Conservation (phyloP, 2,113 vertebrate genomes). For the Machaerirhynchus nigripectus region DNA sequence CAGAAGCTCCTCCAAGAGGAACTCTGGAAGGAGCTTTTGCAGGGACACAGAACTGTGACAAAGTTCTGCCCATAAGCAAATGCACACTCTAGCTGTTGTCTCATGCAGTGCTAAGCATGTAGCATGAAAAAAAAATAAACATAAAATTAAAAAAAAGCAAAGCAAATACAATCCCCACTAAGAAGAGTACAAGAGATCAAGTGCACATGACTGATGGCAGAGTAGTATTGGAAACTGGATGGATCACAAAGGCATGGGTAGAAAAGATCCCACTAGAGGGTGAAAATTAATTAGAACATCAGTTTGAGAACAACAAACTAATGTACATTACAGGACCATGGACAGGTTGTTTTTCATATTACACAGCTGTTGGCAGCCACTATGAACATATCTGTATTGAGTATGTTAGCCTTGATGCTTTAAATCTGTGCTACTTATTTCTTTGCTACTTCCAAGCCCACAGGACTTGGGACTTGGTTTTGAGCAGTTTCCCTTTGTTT, state of each 20-base stretch:
- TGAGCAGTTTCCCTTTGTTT: neutral
- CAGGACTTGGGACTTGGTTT: neutral
- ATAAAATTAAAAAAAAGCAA: neutral
- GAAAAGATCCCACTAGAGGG: neutral
- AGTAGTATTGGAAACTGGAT: neutral
- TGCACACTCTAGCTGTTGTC: neutral
- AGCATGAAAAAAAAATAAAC: neutral
- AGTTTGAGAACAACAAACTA: neutral
- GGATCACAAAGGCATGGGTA: neutral
- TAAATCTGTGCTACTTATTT: neutral
- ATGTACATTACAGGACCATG: neutral
- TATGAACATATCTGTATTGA: neutral
- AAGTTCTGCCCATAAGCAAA: neutral
- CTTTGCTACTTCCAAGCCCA: neutral
- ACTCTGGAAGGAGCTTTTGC: neutral
- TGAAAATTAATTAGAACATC: neutral
- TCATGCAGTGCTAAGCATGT: neutral
- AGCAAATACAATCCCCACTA: neutral
- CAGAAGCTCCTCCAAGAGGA: neutral
- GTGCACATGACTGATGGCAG: neutral
- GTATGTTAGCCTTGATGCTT: neutral
- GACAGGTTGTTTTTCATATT: neutral
- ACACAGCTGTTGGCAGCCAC: neutral
- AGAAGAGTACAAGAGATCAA: neutral
- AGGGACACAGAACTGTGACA: accelerated